Evolutionary conservation across 2,797 vertebrate genomes (phyloP).

Genomic region (Pseudopleuronectes americanus): DNA sequence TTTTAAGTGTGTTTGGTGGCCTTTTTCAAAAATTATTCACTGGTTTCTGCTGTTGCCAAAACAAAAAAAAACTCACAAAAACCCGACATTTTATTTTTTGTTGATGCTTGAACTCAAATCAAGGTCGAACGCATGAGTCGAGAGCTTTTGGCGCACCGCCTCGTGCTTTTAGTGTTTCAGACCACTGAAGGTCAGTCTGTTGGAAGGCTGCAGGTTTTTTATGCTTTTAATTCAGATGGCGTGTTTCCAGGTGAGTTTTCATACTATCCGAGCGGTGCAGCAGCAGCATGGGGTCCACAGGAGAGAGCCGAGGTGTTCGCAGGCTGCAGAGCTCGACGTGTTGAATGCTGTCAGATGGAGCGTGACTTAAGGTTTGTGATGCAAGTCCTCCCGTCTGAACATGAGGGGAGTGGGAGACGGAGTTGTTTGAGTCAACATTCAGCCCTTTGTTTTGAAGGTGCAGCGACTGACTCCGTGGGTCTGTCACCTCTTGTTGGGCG

Average conservation of each 20-base stretch:
- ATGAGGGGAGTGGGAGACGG: background rate
- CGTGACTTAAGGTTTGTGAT: slow-evolving; percentile 32
- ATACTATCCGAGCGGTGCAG: background rate
- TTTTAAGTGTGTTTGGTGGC: background rate
- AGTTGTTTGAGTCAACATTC: slow-evolving; percentile 16
- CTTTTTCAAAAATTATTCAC: background rate
- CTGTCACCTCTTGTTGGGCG: slow-evolving; percentile 27
- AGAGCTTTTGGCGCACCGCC: slow-evolving; percentile 15
- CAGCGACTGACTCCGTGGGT: slow-evolving; percentile 14
- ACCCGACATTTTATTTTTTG: slow-evolving; percentile 14
- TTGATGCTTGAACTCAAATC: slow-evolving; percentile 35
- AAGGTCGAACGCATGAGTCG: slow-evolving; percentile 24
- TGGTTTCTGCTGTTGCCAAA: background rate
- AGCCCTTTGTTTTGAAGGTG: slow-evolving; percentile 22
- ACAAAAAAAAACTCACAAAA: slow-evolving; percentile 3
- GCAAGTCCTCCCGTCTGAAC: slow-evolving; percentile 9
- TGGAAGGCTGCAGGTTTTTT: slow-evolving; percentile 14
- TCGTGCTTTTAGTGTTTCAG: slow-evolving; percentile 28
- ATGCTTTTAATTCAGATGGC: slow-evolving; percentile 20
- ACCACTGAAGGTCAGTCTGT: slow-evolving; percentile 14
- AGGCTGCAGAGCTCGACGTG: slow-evolving; percentile 9
- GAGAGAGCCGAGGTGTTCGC: background rate
- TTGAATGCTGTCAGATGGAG: slow-evolving; percentile 3
- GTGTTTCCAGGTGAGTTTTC: slow-evolving; percentile 15
- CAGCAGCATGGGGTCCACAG: background rate